Evolutionary conservation across 2,797 vertebrate species (phyloP).

Genomic region (Lindbergichthys nudifrons): DNA sequence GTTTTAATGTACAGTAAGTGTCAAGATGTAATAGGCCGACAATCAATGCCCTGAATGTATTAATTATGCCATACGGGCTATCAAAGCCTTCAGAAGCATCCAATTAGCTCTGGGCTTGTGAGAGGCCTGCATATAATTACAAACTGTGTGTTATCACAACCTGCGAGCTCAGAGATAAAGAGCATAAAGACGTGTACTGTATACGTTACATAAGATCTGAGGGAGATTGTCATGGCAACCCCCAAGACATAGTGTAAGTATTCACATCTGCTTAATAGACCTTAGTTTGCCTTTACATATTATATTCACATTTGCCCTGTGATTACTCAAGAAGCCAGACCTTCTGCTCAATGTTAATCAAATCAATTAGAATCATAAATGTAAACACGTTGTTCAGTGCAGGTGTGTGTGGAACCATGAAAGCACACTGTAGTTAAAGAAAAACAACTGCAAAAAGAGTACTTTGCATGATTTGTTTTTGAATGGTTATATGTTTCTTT

Average conservation of each 20-base stretch:
- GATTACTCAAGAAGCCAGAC: slow-evolving; percentile 4
- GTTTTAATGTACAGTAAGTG: slow-evolving; percentile 44
- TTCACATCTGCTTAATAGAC: slow-evolving; percentile 33
- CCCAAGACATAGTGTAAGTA: slow-evolving; percentile 30
- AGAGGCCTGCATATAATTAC: slow-evolving; percentile 46
- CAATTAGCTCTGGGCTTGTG: slow-evolving; percentile 36
- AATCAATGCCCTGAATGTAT: slow-evolving; percentile 39
- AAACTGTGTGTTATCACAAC: slow-evolving; percentile 54
- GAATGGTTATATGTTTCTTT: not conserved
- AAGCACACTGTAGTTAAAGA: not conserved
- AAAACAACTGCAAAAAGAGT: not conserved
- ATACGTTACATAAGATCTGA: slow-evolving; percentile 44
- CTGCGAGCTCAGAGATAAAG: slow-evolving; percentile 42
- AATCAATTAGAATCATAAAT: slow-evolving; percentile 24
- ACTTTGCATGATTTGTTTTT: slow-evolving; percentile 6
- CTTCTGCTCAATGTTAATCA: slow-evolving; percentile 30
- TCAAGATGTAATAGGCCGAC: slow-evolving; percentile 25
- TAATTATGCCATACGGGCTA: slow-evolving; percentile 33
- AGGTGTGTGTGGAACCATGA: slow-evolving; percentile 14
- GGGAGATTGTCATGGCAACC: slow-evolving; percentile 50
- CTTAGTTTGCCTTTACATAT: slow-evolving; percentile 31
- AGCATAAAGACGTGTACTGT: slow-evolving; percentile 21
- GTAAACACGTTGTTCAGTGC: slow-evolving; percentile 2
- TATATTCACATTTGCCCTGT: slow-evolving; percentile 23
- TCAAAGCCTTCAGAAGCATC: slow-evolving; percentile 44